Evolutionary conservation across 2,113 vertebrate genomes (phyloP).

Genomic region (Poeciliopsis prolifica): DNA sequence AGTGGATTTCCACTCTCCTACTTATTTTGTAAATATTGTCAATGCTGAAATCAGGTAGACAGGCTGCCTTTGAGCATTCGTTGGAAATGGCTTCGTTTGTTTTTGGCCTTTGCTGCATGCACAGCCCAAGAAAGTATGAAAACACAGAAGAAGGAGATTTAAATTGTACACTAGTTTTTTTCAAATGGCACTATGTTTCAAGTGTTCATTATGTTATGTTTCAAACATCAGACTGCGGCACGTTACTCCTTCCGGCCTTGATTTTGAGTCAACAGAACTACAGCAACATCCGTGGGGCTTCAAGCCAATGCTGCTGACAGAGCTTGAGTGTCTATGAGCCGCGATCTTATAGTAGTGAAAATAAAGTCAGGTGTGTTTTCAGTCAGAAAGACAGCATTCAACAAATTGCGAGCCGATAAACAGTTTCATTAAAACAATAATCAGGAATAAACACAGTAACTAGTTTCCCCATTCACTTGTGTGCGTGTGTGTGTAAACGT

Average conservation of each 20-base stretch:
- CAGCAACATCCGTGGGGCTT: slow-evolving; percentile 13
- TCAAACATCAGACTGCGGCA: slow-evolving; percentile 7
- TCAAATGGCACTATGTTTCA: background rate
- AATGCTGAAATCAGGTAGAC: slow-evolving; percentile 56
- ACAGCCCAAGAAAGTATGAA: slow-evolving; percentile 33
- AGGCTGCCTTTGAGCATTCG: slow-evolving; percentile 40
- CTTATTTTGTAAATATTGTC: slow-evolving; percentile 48
- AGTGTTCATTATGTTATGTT: slow-evolving; percentile 13
- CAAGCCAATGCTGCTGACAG: slow-evolving; percentile 48
- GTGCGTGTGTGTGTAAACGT: background rate
- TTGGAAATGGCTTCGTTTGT: slow-evolving; percentile 57
- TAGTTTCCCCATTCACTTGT: background rate
- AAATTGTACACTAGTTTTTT: slow-evolving; percentile 15
- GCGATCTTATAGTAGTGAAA: slow-evolving; percentile 23
- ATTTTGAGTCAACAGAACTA: slow-evolving; percentile 40
- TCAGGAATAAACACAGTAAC: slow-evolving; percentile 39
- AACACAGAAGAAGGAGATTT: slow-evolving; percentile 10
- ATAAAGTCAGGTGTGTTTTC: slow-evolving; percentile 53
- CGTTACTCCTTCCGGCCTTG: slow-evolving; percentile 18
- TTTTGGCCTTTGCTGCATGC: slow-evolving; percentile 65
- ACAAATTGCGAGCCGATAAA: slow-evolving; percentile 59
- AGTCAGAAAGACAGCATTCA: slow-evolving; percentile 35
- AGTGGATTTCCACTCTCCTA: slow-evolving; percentile 70
- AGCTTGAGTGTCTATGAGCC: slow-evolving; percentile 6
- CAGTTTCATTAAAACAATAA: slow-evolving; percentile 60